Base-by-base conservation (phyloP, 2,113 vertebrate genomes). In the Nothoprocta pentlandii region DNA sequence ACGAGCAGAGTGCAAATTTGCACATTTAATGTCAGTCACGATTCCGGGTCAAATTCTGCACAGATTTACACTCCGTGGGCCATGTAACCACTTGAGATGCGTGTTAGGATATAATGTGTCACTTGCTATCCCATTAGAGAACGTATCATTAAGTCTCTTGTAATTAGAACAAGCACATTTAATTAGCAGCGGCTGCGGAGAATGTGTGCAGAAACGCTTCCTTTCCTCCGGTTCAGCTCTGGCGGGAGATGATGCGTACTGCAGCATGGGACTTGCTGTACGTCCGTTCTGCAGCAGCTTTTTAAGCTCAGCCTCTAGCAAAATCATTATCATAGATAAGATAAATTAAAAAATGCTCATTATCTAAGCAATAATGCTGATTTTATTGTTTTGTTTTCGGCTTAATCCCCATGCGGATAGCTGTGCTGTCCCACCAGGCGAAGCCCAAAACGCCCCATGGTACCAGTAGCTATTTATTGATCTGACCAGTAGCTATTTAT, bases 11-110 rank as follows among this genome's bases (percentile, higher is more conserved):
- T 0, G 1, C n/a, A 56, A 58, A 20, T n/a, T 63, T 53, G 46
- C 36, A 44, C 39, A 34, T 58, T 17, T 30, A 49, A 63, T 76
- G 69, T 34, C 4, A 0, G 61, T 42, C 0, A 0, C 36, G 61
- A 25, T n/a, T 23, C n/a, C 0, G 0, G 23, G 20, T 28, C 81
- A 17, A 0, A 3, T 47, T 42, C 82, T 34, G 44, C 10, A 3
- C 51, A 22, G 28, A 30, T 41, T 10, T 51, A 32, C 0, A 49
- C 21, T 74, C 75, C 0, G 0, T 6, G 42, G 36, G 70, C 41
- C 32, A 58, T 32, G 53, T 26, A 63, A 41, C 32, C 49, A 1
- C 0, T 36, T 6, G 46, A 10, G 41, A 28, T 36, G 16, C 1
- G 36, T 80, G 25, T 41, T 66, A 56, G 78, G 44, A 58, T 67